phyloP scores from a whole-genome alignment of 1,140 invertebrate genomes.

The Diprion similis region DNA sequence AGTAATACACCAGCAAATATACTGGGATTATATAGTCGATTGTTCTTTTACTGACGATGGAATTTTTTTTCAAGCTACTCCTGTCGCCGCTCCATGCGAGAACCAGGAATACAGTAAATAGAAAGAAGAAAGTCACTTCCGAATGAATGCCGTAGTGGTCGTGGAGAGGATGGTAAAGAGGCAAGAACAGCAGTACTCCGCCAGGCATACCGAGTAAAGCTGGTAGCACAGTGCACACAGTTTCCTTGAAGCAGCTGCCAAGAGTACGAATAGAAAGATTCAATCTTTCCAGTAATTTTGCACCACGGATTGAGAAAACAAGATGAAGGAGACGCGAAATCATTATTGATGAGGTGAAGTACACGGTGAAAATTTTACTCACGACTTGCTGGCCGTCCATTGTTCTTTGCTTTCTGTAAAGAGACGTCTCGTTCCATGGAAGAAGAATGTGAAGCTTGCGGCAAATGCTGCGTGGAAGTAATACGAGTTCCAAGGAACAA shows the following conservation, averaged over 20 bases:
- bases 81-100: slow-evolving; percentile 67
- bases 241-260: slow-evolving; percentile 66
- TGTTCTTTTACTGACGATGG: neutral
- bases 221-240: slow-evolving; percentile 64
- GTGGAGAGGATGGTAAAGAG: slow-evolving; percentile 78
- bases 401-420: slow-evolving; percentile 62
- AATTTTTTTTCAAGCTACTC: slow-evolving; percentile 18
- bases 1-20: slow-evolving; percentile 25
- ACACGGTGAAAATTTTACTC: neutral
- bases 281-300: neutral
- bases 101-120: slow-evolving; percentile 67
- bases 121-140: slow-evolving; percentile 73
- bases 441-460: slow-evolving; percentile 74
- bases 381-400: slow-evolving; percentile 57
- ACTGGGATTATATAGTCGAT: slow-evolving; percentile 18
- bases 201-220: slow-evolving; percentile 73
- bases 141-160: slow-evolving; percentile 72
- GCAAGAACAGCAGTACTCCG: slow-evolving; percentile 74
- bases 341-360: neutral
- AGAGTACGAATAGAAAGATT: neutral
- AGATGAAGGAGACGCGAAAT: too few species aligned
- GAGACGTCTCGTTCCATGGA: slow-evolving; percentile 65
- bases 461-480: slow-evolving; percentile 83
- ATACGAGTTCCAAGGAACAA: slow-evolving; percentile 81
- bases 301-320: neutral